Conservation (phyloP, 2,113 vertebrate genomes). For the Mesembrinibis cayennensis region DNA sequence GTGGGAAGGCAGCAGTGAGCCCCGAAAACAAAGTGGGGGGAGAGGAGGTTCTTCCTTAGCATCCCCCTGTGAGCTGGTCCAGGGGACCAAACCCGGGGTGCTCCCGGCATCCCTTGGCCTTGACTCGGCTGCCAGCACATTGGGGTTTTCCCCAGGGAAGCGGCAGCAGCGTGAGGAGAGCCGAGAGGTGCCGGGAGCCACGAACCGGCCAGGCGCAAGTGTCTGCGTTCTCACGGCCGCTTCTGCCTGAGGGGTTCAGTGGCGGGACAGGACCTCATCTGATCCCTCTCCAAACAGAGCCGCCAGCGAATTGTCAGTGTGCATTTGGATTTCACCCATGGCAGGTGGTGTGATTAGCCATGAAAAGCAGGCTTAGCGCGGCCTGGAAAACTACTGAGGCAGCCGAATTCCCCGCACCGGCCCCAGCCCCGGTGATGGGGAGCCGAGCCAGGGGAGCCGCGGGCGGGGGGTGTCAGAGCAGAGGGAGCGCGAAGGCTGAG, state of each 20-base stretch:
- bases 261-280: not conserved
- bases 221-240: rapidly evolving
- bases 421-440: not conserved
- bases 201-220: rapidly evolving
- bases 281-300: conserved; percentile 34
- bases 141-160: not conserved
- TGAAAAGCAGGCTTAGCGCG: conserved; percentile 68
- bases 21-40: rapidly evolving
- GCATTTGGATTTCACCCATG: not conserved
- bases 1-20: rapidly evolving
- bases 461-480: not conserved
- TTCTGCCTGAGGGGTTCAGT: conserved; percentile 7
- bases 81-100: rapidly evolving
- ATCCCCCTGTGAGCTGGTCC: rapidly evolving
- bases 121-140: rapidly evolving
- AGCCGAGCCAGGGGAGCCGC: rapidly evolving
- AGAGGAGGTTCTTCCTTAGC: not conserved
- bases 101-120: rapidly evolving
- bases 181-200: rapidly evolving
- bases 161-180: rapidly evolving
- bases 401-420: conserved; percentile 40
- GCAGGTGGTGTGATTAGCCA: conserved; percentile 38
- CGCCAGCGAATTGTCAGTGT: not conserved
- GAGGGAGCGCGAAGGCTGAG: not conserved
- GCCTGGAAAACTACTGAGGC: conserved; percentile 63